phyloP scores from a whole-genome alignment of 2,113 vertebrate species.

The Pongo abelii region DNA sequence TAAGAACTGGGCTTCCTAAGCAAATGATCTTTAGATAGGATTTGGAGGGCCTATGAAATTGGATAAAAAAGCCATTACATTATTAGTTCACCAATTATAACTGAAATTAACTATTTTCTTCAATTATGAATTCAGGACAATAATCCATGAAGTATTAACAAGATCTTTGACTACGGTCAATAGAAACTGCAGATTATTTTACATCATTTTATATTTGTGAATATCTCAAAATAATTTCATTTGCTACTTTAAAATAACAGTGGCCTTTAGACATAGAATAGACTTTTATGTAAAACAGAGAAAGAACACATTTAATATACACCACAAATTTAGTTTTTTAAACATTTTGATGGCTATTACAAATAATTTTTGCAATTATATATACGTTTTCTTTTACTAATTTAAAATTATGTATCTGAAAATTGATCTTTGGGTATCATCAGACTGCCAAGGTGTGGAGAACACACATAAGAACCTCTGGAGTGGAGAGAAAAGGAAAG shows the following conservation, averaged over 20 bases:
- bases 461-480: background rate
- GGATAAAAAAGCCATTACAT: background rate
- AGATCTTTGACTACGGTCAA: background rate
- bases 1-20: background rate
- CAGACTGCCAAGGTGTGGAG: background rate
- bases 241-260: background rate
- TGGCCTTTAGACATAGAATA: background rate
- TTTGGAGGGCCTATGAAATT: background rate
- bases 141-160: background rate
- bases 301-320: background rate
- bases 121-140: background rate
- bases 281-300: background rate
- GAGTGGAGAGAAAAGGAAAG: background rate
- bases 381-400: background rate
- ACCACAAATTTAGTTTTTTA: slow-evolving; percentile 15
- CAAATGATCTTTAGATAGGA: background rate
- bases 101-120: slow-evolving; percentile 22
- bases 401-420: slow-evolving; percentile 10
- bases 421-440: background rate
- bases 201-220: background rate
- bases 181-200: background rate
- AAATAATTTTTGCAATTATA: background rate
- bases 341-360: background rate
- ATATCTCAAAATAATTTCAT: slow-evolving; percentile 23
- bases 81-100: slow-evolving; percentile 21